Evolutionary conservation across 2,888 invertebrate genomes (phyloP).

Genomic region (Drosophila ezoana): DNA sequence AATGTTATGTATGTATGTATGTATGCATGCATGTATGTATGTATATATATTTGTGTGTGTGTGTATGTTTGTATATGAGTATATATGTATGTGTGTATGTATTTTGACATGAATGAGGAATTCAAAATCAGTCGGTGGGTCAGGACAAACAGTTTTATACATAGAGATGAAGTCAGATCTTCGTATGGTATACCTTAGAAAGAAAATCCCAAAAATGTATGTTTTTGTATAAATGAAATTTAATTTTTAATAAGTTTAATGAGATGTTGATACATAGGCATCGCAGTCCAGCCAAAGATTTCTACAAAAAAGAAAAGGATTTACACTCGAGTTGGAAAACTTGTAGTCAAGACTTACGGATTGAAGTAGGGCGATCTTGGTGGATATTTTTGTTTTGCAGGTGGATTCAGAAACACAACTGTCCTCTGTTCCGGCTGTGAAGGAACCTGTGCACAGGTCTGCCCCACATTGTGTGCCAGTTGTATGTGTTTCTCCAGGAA

Average conservation of each 20-base stretch:
- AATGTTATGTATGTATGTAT: too few relatives aligned
- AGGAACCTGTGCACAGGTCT: too few relatives aligned
- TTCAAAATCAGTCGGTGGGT: too few relatives aligned
- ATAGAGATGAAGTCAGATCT: too few relatives aligned
- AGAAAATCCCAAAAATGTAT: not conserved
- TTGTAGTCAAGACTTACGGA: slow-evolving; percentile 39
- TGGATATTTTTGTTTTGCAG: slow-evolving; percentile 40
- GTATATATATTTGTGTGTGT: too few relatives aligned
- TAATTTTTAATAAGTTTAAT: too few relatives aligned
- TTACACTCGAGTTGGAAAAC: not conserved
- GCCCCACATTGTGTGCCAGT: not conserved
- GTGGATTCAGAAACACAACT: not conserved
- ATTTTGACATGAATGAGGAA: too few relatives aligned
- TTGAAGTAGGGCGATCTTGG: slow-evolving; percentile 48
- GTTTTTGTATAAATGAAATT: too few relatives aligned
- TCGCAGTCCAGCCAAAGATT: slow-evolving; percentile 32
- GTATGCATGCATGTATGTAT: too few relatives aligned
- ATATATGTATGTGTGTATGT: too few relatives aligned
- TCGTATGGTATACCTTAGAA: not conserved
- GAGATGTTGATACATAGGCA: not conserved
- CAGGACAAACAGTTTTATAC: too few relatives aligned
- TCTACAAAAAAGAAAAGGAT: slow-evolving; percentile 17
- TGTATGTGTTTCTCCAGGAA: slow-evolving; percentile 10
- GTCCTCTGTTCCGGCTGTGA: not conserved
- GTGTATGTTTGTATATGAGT: too few relatives aligned